These are phyloP conservation scores for Coleophora deauratella DNA, from an alignment of 2,888 invertebrate genomes.

Conservation along the genomic window DNA sequence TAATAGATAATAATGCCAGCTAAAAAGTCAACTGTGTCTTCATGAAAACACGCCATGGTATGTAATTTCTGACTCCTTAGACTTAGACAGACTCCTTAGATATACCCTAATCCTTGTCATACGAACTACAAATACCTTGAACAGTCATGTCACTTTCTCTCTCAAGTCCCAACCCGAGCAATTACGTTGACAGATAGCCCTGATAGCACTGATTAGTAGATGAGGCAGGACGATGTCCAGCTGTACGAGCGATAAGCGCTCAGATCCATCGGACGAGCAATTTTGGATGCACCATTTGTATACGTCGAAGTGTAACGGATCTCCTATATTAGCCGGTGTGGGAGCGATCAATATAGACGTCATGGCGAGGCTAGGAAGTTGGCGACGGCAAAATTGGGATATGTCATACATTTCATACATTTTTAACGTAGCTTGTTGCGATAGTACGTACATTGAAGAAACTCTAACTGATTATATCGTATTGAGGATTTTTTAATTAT, in stretches of 20 bases:
- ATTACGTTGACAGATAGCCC: conserved; percentile 25
- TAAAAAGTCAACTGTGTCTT: too few relatives aligned
- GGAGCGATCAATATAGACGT: conserved; percentile 41
- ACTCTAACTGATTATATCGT: too few relatives aligned
- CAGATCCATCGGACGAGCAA: conserved; percentile 32
- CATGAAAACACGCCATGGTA: too few relatives aligned
- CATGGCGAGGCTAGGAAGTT: conserved; percentile 18
- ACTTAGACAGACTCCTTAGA: too few relatives aligned
- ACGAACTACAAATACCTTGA: too few relatives aligned
- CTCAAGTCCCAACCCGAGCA: conserved; percentile 6
- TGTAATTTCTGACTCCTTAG: too few relatives aligned
- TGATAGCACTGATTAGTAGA: conserved; percentile 28
- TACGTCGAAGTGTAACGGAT: conserved; percentile 31
- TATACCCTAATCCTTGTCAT: too few relatives aligned
- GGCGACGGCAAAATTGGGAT: conserved; percentile 3
- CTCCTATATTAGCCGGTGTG: conserved; percentile 32
- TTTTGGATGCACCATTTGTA: conserved; percentile 45
- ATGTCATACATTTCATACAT: not conserved
- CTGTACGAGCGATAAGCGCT: conserved; percentile 24
- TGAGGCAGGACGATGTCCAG: conserved; percentile 10
- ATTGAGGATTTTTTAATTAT: too few relatives aligned
- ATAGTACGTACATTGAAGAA: too few relatives aligned
- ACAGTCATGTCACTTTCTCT: too few relatives aligned
- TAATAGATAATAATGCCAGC: too few relatives aligned
- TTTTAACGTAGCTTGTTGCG: too few relatives aligned